A percentile compares a stretch with the other conserved stretches of the same genome.
Evolutionary conservation across 1,140 invertebrate species (phyloP).

Genomic region (Drosophila ambigua): DNA sequence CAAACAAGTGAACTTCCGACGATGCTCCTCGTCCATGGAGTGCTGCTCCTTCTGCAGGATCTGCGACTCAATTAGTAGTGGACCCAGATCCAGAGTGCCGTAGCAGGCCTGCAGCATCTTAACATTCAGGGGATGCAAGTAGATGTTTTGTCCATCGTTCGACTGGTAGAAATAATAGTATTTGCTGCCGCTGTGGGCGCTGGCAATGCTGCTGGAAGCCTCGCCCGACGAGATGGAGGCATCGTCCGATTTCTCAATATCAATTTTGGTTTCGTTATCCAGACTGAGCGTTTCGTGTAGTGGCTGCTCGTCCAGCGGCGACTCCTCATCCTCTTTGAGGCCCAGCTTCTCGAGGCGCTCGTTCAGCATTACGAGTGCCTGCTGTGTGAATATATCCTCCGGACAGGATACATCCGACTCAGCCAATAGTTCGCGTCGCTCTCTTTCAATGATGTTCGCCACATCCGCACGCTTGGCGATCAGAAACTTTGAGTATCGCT

Average conservation of each 20-base stretch:
- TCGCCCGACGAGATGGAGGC: conserved; percentile 63
- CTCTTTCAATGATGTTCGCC: conserved; percentile 88
- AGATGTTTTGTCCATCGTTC: conserved; percentile 95
- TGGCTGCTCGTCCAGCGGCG: conserved; percentile 32
- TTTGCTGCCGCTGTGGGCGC: conserved; percentile 83
- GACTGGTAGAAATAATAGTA: conserved; percentile 96
- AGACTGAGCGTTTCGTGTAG: neutral
- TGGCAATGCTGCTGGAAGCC: conserved; percentile 30
- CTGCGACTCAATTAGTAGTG: conserved; percentile 88
- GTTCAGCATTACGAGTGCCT: conserved; percentile 89
- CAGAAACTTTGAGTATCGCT: conserved; percentile 91
- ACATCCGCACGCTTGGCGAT: conserved; percentile 88
- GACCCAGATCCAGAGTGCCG: conserved; percentile 91
- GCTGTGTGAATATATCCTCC: conserved; percentile 93
- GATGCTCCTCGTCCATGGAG: conserved; percentile 92
- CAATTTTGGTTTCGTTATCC: conserved; percentile 26
- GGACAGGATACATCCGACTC: conserved; percentile 89
- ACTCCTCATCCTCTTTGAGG: conserved; percentile 34
- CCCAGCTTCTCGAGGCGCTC: conserved; percentile 60
- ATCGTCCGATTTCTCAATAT: conserved; percentile 54
- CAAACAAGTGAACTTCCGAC: conserved; percentile 91
- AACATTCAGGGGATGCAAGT: conserved; percentile 95
- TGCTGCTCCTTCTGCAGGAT: conserved; percentile 94
- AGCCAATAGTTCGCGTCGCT: conserved; percentile 88
- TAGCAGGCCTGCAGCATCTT: conserved; percentile 95